Base-by-base conservation (phyloP, 2,113 vertebrate species). In the Thunnus maccoyii region DNA sequence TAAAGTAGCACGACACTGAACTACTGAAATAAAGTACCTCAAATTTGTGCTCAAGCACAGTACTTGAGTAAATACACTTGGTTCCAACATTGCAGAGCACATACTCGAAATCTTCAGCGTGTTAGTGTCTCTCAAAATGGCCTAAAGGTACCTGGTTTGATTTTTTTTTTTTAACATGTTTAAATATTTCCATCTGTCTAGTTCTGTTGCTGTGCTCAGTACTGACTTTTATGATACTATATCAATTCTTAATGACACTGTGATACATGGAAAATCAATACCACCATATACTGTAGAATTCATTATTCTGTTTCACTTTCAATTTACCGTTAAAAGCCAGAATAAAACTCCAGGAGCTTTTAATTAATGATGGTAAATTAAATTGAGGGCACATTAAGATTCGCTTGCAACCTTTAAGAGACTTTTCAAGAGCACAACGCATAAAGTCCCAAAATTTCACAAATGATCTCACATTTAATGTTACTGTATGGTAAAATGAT, bases 191-290 rank as follows among this genome's bases (percentile, higher is more conserved):
- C 8, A 70, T 57, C 0, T 0, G 22, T 56, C 20, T 8, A 4
- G 44, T 10, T 10, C 18, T 58, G 18, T 6, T 63, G 46, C 50
- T 4, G 10, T 14, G 41, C 18, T 66, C 27, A 9, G 1, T 16
- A 13, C 30, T 36, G 32, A 80, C 41, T 70, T 56, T 60, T 5
- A 51, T 15, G 3, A 52, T 9, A 15, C 46, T 22, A 48, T 36
- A 62, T 47, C 25, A 75, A 76, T 47, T 73, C 47, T 20, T 75
- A 83, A 81, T 63, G 64, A 22, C 69, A 22, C 32, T 58, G 3
- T 56, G 20, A 63, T 27, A 18, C 13, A 68, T 52, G 61, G 32
- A 62, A 66, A 83, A 86, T 91, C 86, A 71, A 85, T 92, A 76
- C 16, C n/a, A 10, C n/a, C 47, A 47, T 72, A 0, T 52, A 72